Evolutionary conservation across 2,888 invertebrate species (phyloP).

Genomic region (Lasioglossum oenotherae): DNA sequence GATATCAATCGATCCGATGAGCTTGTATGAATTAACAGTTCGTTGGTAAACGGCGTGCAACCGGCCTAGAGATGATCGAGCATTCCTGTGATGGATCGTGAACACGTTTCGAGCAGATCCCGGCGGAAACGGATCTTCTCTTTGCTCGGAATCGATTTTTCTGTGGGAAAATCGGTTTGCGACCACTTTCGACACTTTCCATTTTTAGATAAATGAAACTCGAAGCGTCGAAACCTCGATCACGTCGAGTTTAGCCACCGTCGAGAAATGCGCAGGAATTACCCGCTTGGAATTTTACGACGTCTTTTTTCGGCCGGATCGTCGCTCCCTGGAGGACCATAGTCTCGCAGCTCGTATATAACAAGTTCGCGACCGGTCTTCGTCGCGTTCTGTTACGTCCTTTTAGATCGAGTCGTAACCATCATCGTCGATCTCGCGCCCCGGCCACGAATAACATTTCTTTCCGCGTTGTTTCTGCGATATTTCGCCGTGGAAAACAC

Average conservation of each 20-base stretch:
- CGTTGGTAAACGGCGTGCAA: not conserved
- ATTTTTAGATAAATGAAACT: not conserved
- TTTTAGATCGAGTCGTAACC: constrained; percentile 38
- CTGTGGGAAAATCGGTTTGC: not conserved
- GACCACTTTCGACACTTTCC: too few species aligned
- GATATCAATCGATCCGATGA: not conserved
- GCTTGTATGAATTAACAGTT: constrained; percentile 8
- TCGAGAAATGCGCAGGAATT: constrained; percentile 15
- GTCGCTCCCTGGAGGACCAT: constrained; percentile 11
- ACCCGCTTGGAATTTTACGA: constrained; percentile 35
- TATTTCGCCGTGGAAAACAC: not conserved
- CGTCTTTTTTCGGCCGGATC: constrained; percentile 3
- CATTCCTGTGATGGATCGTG: not conserved
- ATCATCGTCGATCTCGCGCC: constrained; percentile 27
- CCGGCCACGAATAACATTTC: constrained; percentile 34
- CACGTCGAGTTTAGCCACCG: too few species aligned
- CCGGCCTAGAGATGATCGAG: not conserved
- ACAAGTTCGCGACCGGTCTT: constrained; percentile 34
- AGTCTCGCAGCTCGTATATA: constrained; percentile 20
- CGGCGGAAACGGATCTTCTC: not conserved
- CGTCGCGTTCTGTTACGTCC: constrained; percentile 26
- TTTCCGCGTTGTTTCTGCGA: not conserved
- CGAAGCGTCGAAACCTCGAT: not conserved
- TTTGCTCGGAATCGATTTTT: not conserved
- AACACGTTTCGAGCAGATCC: not conserved